Evolutionary conservation across 2,113 vertebrate genomes (phyloP).

Genomic region (Scalopus aquaticus): DNA sequence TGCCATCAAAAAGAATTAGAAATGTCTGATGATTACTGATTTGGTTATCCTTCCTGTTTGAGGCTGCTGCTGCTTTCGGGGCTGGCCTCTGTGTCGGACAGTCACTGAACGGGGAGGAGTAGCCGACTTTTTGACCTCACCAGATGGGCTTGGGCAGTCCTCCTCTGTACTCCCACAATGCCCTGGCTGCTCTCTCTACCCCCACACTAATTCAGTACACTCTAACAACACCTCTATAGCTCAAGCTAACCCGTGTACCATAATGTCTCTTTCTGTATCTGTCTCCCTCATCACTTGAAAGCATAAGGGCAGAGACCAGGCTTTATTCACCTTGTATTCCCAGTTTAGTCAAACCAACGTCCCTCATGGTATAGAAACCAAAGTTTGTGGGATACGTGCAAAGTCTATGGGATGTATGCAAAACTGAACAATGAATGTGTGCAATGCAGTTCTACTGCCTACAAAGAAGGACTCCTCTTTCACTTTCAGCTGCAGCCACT

Average conservation of each 20-base stretch:
- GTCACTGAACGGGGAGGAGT: not conserved
- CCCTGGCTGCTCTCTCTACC: not conserved
- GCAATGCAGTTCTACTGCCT: not conserved
- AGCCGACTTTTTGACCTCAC: not conserved
- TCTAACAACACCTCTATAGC: rapidly evolving
- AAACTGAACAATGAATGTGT: not conserved
- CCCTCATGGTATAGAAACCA: not conserved
- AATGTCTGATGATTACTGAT: not conserved
- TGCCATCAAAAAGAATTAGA: not conserved
- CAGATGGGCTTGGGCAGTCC: not conserved
- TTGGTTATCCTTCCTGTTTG: not conserved
- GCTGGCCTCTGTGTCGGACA: not conserved
- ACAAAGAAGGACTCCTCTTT: not conserved
- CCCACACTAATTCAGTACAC: not conserved
- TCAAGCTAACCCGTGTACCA: not conserved
- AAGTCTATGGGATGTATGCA: not conserved
- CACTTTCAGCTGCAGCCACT: not conserved
- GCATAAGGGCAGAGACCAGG: not conserved
- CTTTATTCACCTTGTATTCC: not conserved
- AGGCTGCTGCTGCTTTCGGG: not conserved
- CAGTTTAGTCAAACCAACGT: not conserved
- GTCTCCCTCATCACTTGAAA: not conserved
- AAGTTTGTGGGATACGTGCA: not conserved
- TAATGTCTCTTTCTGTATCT: not conserved
- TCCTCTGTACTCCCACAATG: not conserved